phyloP scores from a whole-genome alignment of 2,113 vertebrate species.

The Heloderma charlesbogerti region DNA sequence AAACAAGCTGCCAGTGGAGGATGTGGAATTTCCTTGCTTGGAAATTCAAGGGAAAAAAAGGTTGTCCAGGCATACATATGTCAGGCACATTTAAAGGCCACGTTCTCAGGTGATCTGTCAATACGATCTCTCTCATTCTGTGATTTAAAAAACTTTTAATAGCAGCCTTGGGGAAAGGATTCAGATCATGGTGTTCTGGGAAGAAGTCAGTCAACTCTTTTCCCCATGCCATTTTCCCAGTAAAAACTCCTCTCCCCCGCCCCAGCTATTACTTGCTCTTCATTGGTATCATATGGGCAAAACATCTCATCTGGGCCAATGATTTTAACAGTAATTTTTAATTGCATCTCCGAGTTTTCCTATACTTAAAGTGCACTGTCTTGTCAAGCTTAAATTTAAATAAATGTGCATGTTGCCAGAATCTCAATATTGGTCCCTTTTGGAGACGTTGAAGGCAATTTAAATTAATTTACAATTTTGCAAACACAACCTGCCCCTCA shows the following conservation, averaged over 20 bases:
- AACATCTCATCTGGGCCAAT: too few relatives aligned
- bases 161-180: too few relatives aligned
- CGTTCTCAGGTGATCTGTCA: neutral
- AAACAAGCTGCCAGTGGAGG: neutral
- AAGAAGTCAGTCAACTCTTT: neutral
- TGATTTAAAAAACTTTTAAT: too few relatives aligned
- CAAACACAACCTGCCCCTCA: neutral
- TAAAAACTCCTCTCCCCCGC: neutral
- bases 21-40: neutral
- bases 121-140: too few relatives aligned
- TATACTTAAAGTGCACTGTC: too few relatives aligned
- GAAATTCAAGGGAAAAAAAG: neutral
- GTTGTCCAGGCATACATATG: neutral
- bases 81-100: neutral
- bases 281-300: neutral
- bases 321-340: too few relatives aligned
- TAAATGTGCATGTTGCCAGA: neutral
- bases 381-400: too few relatives aligned
- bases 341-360: too few relatives aligned
- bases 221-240: neutral
- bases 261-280: neutral
- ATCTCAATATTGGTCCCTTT: neutral
- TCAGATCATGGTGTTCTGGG: neutral
- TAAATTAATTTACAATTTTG: neutral
- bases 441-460: neutral